Conservation (phyloP, 2,888 invertebrate genomes). For the Calameuta idolon region DNA sequence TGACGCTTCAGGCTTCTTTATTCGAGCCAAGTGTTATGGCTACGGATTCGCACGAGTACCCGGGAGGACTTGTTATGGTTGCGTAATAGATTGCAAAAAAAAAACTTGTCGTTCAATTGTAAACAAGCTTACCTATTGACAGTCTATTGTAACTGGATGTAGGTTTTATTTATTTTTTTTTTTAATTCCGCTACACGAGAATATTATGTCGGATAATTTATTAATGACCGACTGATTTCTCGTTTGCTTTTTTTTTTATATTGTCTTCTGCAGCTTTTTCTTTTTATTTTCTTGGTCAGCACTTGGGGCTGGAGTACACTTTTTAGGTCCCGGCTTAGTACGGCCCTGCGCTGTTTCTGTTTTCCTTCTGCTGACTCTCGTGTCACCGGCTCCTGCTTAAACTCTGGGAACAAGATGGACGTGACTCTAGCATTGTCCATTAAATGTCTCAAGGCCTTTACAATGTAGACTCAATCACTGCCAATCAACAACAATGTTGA, state of each 20-base stretch:
- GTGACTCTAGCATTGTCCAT: conserved; percentile 1
- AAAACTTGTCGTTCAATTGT: background rate
- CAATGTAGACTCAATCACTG: conserved; percentile 58
- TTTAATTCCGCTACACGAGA: background rate
- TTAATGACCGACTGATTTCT: background rate
- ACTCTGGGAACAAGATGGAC: background rate
- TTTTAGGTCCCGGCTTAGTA: background rate
- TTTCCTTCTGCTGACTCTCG: conserved; percentile 27
- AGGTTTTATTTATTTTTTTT: too few species aligned
- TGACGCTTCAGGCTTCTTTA: background rate
- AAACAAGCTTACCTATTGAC: background rate
- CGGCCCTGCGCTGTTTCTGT: conserved; percentile 31
- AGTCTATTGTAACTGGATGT: background rate
- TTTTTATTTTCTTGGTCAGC: background rate
- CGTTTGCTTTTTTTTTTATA: background rate
- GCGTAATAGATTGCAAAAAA: background rate
- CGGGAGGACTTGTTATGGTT: background rate
- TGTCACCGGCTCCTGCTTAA: conserved; percentile 8
- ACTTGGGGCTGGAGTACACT: background rate
- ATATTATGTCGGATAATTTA: background rate
- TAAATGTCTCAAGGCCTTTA: conserved; percentile 55
- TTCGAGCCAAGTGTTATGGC: background rate
- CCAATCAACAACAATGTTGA: conserved; percentile 53
- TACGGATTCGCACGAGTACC: background rate
- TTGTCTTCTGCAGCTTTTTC: background rate